Evolutionary conservation across 2,797 vertebrate genomes (phyloP), one percentile per base, ranked within the genome.

Genomic region (Lepilemur septentrionalis): DNA sequence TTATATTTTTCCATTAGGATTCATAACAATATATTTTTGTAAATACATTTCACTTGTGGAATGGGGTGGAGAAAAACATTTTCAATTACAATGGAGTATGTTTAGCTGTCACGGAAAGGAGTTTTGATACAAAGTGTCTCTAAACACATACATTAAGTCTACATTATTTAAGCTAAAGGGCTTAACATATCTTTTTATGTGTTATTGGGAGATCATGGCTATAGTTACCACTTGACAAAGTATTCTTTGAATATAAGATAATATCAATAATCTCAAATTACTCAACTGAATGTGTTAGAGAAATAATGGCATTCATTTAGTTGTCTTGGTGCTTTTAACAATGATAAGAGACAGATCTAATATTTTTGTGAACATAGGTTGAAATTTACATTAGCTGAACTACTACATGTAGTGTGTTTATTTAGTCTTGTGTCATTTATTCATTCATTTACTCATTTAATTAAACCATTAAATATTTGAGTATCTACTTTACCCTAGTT

Each of bases 51-150:
- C 25, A 41, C n/a, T 73, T 22, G 20, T 9, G 17, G 22, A 18
- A 89, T 61, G 57, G 69, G 73, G 35, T 93, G 18, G 76, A 78
- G 10, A 92, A 96, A 90, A 76, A 59, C 6, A 70, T 72, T 94
- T 92, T 63, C 43, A 72, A 43, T 81, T 69, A 67, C n/a, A 5
- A 81, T 41, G 4, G 52, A 69, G 30, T 50, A 85, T 32, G 67
- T 59, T 23, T 78, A 85, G 17, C 50, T 72, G 20, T 88, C 13
- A 79, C 23, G 30, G 57, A 93, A 92, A 20, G 2, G 32, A 41
- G 18, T 43, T 76, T 86, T 48, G 10, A 92, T 65, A 78, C 76
- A 94, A 50, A 52, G 0, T 46, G 7, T 72, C n/a, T 86, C 22
- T 76, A 76, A 87, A 73, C 43, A 70, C 73, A 82, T 70, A 72